These are phyloP conservation scores for Hypsopygia costalis DNA, from an alignment of 2,888 invertebrate genomes.

Conservation along the genomic window DNA sequence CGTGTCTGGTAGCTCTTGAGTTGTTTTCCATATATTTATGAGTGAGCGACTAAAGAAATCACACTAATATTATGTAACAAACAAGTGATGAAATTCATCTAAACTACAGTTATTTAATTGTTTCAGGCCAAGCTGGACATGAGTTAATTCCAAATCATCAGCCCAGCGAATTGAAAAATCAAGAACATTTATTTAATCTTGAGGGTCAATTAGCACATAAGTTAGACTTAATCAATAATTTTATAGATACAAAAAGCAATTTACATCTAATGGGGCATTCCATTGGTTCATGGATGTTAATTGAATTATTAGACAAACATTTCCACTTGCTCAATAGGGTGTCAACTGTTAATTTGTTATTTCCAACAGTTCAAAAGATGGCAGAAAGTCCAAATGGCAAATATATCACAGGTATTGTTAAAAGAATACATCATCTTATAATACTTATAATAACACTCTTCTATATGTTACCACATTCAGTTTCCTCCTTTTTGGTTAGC, in stretches of 20 bases:
- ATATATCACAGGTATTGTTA: slow-evolving; percentile 82
- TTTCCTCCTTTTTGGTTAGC: slow-evolving; percentile 73
- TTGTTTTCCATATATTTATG: too few relatives aligned
- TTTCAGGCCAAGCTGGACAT: slow-evolving; percentile 89
- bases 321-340: slow-evolving; percentile 76
- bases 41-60: too few relatives aligned
- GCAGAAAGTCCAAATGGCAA: slow-evolving; percentile 87
- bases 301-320: slow-evolving; percentile 85
- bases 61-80: too few relatives aligned
- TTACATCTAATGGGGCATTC: slow-evolving; percentile 94
- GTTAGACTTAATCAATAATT: slow-evolving; percentile 86
- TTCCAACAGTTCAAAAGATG: slow-evolving; percentile 94
- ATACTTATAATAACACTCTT: slow-evolving; percentile 62
- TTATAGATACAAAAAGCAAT: slow-evolving; percentile 85
- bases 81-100: too few relatives aligned
- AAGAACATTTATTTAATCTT: slow-evolving; percentile 85
- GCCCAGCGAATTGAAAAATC: slow-evolving; percentile 70
- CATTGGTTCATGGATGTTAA: slow-evolving; percentile 91
- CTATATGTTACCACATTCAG: slow-evolving; percentile 70
- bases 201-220: slow-evolving; percentile 91
- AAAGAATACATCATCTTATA: slow-evolving; percentile 44
- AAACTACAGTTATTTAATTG: too few relatives aligned
- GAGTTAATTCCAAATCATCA: slow-evolving; percentile 64
- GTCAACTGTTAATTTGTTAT: slow-evolving; percentile 86
- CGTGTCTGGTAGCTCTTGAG: too few relatives aligned